Percentiles rank a stretch among this genome's conserved stretches.
These are phyloP conservation scores for Oasisia sp. DNA, from an alignment of 2,888 invertebrate genomes.

Conservation along the genomic window DNA sequence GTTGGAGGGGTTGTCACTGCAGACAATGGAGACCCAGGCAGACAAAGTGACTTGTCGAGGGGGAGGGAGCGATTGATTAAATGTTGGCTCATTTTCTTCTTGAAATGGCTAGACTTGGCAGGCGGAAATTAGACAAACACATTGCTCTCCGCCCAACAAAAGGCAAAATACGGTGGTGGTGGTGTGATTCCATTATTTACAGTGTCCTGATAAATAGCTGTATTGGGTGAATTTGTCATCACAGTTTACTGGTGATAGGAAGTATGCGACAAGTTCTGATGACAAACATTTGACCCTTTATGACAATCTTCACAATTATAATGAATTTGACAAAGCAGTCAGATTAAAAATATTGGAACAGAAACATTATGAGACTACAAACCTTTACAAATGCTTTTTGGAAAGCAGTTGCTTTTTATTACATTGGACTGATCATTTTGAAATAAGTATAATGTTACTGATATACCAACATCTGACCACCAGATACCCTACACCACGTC, in stretches of 20 bases:
- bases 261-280: not conserved
- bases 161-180: not conserved
- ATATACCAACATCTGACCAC: too few relatives aligned
- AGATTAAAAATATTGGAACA: not conserved
- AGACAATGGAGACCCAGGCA: not conserved
- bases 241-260: not conserved
- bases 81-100: not conserved
- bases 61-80: not conserved
- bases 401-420: not conserved
- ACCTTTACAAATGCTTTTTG: not conserved
- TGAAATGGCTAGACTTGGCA: not conserved
- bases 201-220: not conserved
- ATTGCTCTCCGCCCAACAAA: not conserved
- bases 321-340: not conserved
- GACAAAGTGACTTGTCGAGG: not conserved
- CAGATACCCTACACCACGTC: too few relatives aligned
- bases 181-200: conserved; percentile 2
- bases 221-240: not conserved
- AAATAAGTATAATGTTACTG: too few relatives aligned
- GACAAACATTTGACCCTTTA: not conserved
- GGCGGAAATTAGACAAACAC: not conserved
- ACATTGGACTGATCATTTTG: not conserved
- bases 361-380: not conserved
- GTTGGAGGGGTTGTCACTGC: not conserved
- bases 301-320: not conserved